phyloP scores from a whole-genome alignment of 2,888 invertebrate species.

The Coleophora flavipennella region DNA sequence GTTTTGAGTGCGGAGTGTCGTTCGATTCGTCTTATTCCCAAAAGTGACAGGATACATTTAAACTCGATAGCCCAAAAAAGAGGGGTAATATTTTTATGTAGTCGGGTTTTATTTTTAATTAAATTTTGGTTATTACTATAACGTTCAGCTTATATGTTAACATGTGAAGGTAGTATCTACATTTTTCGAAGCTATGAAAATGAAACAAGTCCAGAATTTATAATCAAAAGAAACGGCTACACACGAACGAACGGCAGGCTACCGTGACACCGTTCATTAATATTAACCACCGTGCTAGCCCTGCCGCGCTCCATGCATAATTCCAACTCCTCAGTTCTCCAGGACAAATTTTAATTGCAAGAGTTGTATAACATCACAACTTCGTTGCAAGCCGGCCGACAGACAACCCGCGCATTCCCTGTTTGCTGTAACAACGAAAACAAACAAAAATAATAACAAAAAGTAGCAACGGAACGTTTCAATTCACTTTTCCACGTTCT shows the following conservation, averaged over 20 bases:
- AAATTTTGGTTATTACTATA: no score
- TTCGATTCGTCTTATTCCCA: no score
- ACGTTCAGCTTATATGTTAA: no score
- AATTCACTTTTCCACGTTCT: background rate
- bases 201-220: constrained; percentile 55
- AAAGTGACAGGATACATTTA: no score
- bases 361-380: constrained; percentile 40
- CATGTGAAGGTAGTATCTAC: no score
- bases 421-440: constrained; percentile 7
- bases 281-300: constrained; percentile 56
- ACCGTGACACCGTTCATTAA: constrained; percentile 64
- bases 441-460: constrained; percentile 16
- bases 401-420: constrained; percentile 17
- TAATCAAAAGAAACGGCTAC: constrained; percentile 56
- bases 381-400: constrained; percentile 28
- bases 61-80: no score
- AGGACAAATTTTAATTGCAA: constrained; percentile 60
- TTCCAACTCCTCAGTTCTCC: constrained; percentile 42
- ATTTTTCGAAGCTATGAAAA: constrained; percentile 16
- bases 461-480: constrained; percentile 14
- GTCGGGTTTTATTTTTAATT: no score
- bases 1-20: no score
- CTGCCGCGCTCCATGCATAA: constrained; percentile 61
- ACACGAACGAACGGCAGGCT: constrained; percentile 30
- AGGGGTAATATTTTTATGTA: no score